These are phyloP conservation scores for Aramus guarauna DNA, from an alignment of 2,113 vertebrate genomes.

Conservation along the genomic window DNA sequence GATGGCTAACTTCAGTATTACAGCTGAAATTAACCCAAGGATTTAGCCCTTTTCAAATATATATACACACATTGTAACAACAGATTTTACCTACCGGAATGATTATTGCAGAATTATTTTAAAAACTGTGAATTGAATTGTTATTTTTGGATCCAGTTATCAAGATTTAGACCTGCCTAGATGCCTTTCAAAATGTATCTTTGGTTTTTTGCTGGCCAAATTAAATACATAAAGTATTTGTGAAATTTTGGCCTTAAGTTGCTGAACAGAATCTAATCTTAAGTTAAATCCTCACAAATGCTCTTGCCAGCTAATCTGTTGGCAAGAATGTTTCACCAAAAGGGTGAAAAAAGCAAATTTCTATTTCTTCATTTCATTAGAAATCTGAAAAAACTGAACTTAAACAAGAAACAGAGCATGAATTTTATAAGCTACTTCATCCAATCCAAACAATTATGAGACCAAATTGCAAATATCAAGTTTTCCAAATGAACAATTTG, in stretches of 20 bases:
- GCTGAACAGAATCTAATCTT: background rate
- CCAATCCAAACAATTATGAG: background rate
- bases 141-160: background rate
- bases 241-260: background rate
- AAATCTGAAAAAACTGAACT: slow-evolving; percentile 13
- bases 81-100: background rate
- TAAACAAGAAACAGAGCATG: slow-evolving; percentile 4
- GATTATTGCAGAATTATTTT: background rate
- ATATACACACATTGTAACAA: background rate
- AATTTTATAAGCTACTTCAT: background rate
- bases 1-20: background rate
- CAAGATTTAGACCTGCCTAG: background rate
- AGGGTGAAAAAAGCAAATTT: background rate
- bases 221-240: background rate
- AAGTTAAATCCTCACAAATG: background rate
- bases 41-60: background rate
- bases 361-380: background rate
- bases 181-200: background rate
- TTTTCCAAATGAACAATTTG: slow-evolving; percentile 37
- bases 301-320: background rate
- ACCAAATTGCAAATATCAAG: slow-evolving; percentile 5
- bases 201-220: background rate
- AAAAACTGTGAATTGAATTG: background rate
- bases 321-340: background rate
- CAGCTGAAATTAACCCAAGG: background rate